Conservation (phyloP, 2,797 vertebrate species). For the Pampus argenteus region DNA sequence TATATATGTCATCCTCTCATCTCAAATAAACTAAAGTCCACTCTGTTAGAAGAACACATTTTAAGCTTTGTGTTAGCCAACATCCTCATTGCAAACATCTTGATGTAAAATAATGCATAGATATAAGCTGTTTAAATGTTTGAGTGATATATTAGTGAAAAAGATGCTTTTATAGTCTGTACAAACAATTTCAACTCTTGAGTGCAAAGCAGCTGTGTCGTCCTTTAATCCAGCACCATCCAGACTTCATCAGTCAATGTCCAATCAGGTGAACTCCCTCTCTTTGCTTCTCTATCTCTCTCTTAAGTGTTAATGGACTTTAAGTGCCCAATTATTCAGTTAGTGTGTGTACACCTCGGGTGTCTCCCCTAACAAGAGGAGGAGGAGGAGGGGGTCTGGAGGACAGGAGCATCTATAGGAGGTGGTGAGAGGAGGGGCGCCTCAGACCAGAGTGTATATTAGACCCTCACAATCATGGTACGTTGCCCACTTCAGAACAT, state of each 20-base stretch:
- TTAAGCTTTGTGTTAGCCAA: background rate
- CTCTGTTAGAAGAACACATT: background rate
- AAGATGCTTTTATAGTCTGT: background rate
- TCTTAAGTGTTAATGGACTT: conserved; percentile 71
- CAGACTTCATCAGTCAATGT: conserved; percentile 61
- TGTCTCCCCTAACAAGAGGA: conserved; percentile 37
- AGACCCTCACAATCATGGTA: conserved; percentile 41
- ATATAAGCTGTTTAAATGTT: background rate
- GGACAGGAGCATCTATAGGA: conserved; percentile 19
- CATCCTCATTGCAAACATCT: background rate
- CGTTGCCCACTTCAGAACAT: conserved; percentile 46
- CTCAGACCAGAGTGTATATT: conserved; percentile 74
- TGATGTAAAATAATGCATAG: background rate
- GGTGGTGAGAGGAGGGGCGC: conserved; percentile 67
- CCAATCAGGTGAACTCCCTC: conserved; percentile 41
- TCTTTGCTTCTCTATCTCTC: conserved; percentile 59
- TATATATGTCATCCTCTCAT: background rate
- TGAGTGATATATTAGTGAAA: background rate
- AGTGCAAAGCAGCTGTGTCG: background rate
- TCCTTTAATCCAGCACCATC: conserved; percentile 5
- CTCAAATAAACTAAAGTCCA: background rate
- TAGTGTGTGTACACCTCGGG: conserved; percentile 51
- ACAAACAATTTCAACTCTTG: background rate
- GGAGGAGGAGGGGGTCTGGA: conserved; percentile 46
- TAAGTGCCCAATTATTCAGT: conserved; percentile 71